Evolutionary conservation across 2,113 vertebrate species (phyloP).

Genomic region (Lipotes vexillifer): DNA sequence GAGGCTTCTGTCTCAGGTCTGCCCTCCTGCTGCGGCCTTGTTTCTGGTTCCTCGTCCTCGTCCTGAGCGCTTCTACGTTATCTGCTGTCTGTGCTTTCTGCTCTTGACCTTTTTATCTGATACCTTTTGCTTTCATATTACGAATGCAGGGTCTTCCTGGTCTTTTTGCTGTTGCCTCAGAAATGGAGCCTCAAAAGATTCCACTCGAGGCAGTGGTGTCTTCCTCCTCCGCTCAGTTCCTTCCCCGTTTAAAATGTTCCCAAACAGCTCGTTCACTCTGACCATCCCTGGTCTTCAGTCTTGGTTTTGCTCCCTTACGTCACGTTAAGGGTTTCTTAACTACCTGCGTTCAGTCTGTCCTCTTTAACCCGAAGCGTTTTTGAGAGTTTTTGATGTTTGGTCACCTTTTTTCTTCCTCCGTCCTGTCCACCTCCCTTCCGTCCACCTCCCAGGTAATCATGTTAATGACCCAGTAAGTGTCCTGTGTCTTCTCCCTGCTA

Average conservation of each 20-base stretch:
- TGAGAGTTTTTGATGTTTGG: background rate
- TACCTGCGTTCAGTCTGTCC: background rate
- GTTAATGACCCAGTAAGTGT: no score
- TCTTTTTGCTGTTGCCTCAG: background rate
- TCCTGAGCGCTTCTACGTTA: background rate
- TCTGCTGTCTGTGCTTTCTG: background rate
- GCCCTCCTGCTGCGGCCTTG: no score
- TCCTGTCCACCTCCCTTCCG: background rate
- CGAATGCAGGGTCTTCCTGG: fast-evolving
- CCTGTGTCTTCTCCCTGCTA: background rate
- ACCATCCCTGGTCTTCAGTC: background rate
- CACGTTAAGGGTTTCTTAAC: background rate
- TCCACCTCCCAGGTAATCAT: background rate
- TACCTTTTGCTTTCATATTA: fast-evolving
- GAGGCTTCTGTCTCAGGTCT: background rate
- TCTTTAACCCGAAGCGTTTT: background rate
- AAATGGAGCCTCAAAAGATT: no score
- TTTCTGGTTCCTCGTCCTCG: background rate
- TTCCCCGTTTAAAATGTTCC: no score
- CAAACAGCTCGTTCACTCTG: background rate
- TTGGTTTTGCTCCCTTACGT: background rate
- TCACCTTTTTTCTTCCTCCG: background rate
- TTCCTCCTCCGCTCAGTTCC: background rate
- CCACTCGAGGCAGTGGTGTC: fast-evolving
- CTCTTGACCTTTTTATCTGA: background rate